Base-by-base conservation (phyloP, 2,113 vertebrate species). In the Epinephelus fuscoguttatus region DNA sequence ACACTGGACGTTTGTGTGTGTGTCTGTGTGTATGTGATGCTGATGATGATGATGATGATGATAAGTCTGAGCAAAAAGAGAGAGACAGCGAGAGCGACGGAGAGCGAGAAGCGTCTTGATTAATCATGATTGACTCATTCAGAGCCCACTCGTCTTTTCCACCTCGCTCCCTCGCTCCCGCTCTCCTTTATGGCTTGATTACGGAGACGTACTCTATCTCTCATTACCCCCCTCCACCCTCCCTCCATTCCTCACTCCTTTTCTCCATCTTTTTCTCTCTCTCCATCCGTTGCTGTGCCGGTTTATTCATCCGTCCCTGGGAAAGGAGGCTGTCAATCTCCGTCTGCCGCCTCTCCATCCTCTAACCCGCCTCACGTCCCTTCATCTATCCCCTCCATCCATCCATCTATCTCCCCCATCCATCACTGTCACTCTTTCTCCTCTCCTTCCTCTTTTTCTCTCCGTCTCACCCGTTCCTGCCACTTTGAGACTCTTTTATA, bases 51-150 rank as follows among this genome's bases (percentile, higher is more conserved):
- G 52, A 60, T 84, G 75, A 80, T 78, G 81, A 86, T 87, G 78
- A 84, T 89, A 87, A 85, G 84, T 71, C 66, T 78, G 84, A 87
- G 89, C 62, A 63, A 67, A 79, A 80, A 73, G 83, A 79, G 17
- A 21, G 62, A 56, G 63, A 80, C 56, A 25, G 62, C 60, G 42
- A 45, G 81, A 78, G 87, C 3, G 52, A 67, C 53, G 19, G 76
- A 81, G 88, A 91, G 88, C 66, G 73, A 91, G 86, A 90, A 93
- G 87, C 88, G 70, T 89, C 92, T 91, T 95, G 94, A 95, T 95
- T 95, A 95, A 95, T 94, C 93, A 90, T 94, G 94, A 96, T 95
- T 94, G 93, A 94, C 93, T 95, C 93, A 93, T 94, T 95, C 92
- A 95, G 91, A 91, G 74, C 90, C 84, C 80, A 84, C 91, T 90